A percentile compares a stretch with the other conserved stretches of the same genome.
Conservation (phyloP, 1,140 invertebrate species). For the Pomphorhynchus laevis region DNA sequence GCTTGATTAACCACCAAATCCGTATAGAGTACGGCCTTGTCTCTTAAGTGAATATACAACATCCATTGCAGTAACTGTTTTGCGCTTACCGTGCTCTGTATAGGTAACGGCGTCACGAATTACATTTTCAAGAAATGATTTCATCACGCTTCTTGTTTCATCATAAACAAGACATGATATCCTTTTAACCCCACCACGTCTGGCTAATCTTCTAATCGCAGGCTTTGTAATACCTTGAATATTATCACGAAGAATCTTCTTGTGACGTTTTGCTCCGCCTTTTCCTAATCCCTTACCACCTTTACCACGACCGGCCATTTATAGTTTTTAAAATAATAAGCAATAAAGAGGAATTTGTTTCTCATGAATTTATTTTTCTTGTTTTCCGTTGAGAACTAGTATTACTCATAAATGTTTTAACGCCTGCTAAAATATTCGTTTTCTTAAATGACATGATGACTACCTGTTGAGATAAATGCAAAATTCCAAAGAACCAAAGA, state of each 20-base stretch:
- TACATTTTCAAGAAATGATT: slow-evolving; percentile 41
- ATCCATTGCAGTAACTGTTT: slow-evolving; percentile 47
- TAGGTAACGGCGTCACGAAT: slow-evolving; percentile 43
- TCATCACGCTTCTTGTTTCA: slow-evolving; percentile 32
- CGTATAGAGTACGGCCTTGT: slow-evolving; percentile 32
- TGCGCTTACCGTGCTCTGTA: slow-evolving; percentile 38
- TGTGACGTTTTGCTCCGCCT: slow-evolving; percentile 15
- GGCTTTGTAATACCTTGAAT: slow-evolving; percentile 26
- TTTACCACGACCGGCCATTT: slow-evolving; percentile 15
- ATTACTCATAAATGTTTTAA: too few relatives aligned
- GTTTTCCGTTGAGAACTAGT: too few relatives aligned
- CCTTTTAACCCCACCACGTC: slow-evolving; percentile 36
- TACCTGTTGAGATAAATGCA: too few relatives aligned
- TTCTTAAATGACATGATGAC: too few relatives aligned
- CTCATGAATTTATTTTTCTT: too few relatives aligned
- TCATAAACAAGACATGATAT: slow-evolving; percentile 38
- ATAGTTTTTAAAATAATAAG: too few relatives aligned
- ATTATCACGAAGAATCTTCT: neutral
- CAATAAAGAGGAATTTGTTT: too few relatives aligned
- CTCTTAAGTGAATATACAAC: slow-evolving; percentile 46
- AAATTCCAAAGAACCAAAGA: too few relatives aligned
- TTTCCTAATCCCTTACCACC: slow-evolving; percentile 16
- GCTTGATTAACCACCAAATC: slow-evolving; percentile 25
- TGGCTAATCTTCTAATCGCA: slow-evolving; percentile 29
- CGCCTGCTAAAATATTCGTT: too few relatives aligned